A percentile compares a stretch with the other conserved stretches of the same genome.
Conservation (phyloP, 2,797 vertebrate species). For the Gouania willdenowi region DNA sequence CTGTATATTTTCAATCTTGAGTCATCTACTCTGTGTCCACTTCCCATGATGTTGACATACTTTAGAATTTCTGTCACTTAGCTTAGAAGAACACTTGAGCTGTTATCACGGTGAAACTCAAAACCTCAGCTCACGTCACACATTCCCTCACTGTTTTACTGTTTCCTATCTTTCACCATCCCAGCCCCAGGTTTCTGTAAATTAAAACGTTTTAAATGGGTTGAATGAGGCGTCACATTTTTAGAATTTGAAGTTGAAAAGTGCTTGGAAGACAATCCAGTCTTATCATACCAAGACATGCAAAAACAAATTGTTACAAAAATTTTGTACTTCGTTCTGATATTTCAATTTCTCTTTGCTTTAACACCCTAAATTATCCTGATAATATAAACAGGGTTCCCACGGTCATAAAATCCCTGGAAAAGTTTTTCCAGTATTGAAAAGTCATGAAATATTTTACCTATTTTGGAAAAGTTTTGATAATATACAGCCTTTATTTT, state of each 20-base stretch:
- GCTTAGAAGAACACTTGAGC: slow-evolving; percentile 27
- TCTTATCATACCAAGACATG: too few species aligned
- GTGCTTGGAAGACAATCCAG: too few species aligned
- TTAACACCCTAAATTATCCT: too few species aligned
- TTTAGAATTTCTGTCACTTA: slow-evolving; percentile 55
- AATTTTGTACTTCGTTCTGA: too few species aligned
- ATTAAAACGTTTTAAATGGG: slow-evolving; percentile 42
- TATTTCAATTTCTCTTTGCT: too few species aligned
- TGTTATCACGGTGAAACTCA: slow-evolving; percentile 58
- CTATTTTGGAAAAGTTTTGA: too few species aligned
- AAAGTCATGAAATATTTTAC: too few species aligned
- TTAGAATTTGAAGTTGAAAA: slow-evolving; percentile 15
- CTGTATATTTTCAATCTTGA: slow-evolving; percentile 27
- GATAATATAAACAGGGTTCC: too few species aligned
- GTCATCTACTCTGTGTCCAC: slow-evolving; percentile 18
- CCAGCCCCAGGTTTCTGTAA: slow-evolving; percentile 22
- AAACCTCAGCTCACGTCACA: slow-evolving; percentile 49
- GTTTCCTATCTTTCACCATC: slow-evolving; percentile 22
- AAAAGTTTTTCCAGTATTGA: too few species aligned
- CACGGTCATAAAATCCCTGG: too few species aligned
- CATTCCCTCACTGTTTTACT: slow-evolving; percentile 40
- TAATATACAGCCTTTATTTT: too few species aligned
- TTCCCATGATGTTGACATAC: slow-evolving; percentile 57
- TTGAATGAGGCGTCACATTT: slow-evolving; percentile 49
- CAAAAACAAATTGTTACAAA: too few species aligned